Conservation (phyloP, 2,888 invertebrate species). For the Gibbula magus region DNA sequence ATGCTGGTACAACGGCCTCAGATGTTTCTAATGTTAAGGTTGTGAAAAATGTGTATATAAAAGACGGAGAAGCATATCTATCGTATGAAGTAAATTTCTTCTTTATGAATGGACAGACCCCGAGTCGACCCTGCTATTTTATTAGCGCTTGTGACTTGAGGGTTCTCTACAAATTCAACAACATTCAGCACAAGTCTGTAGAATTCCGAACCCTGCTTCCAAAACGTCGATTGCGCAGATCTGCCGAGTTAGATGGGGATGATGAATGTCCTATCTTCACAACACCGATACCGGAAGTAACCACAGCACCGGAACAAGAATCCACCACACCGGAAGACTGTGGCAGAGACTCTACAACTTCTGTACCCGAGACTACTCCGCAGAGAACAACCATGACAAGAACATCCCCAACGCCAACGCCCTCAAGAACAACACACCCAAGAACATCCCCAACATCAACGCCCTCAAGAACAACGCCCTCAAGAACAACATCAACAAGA, state of each 20-base stretch:
- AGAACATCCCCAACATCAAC: neutral
- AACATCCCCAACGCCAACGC: neutral
- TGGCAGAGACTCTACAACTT: neutral
- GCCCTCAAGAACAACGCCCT: neutral
- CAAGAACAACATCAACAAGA: neutral
- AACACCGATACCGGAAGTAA: neutral
- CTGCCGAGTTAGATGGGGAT: neutral
- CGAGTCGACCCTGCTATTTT: slow-evolving; percentile 44
- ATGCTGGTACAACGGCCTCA: neutral
- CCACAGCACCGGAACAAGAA: neutral
- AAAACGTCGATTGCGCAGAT: too few relatives aligned
- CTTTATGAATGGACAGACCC: neutral
- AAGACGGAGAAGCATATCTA: neutral
- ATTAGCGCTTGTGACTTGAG: slow-evolving; percentile 42
- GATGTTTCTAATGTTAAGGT: neutral
- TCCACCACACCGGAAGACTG: neutral
- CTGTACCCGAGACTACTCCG: neutral
- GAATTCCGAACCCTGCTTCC: too few relatives aligned
- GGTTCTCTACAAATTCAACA: neutral
- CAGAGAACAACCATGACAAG: neutral
- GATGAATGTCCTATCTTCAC: neutral
- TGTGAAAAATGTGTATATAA: neutral
- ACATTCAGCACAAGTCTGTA: too few relatives aligned
- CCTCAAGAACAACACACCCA: neutral
- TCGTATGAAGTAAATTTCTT: slow-evolving; percentile 24